These are phyloP conservation scores for Xenops minutus DNA, from an alignment of 2,797 vertebrate genomes.

Conservation along the genomic window DNA sequence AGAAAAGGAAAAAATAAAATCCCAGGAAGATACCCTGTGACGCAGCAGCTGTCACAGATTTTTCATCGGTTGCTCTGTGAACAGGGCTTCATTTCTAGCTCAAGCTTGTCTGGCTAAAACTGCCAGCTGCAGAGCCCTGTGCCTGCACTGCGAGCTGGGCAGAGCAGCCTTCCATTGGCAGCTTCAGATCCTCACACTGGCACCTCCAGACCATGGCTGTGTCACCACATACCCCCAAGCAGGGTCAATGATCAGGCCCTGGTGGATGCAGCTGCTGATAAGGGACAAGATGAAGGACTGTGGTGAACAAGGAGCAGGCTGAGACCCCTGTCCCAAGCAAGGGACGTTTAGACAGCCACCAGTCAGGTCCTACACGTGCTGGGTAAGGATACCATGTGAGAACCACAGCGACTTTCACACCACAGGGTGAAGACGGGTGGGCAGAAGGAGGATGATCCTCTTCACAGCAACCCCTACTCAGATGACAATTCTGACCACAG, in stretches of 20 bases:
- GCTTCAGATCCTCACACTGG: background rate
- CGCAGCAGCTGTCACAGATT: background rate
- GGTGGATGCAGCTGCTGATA: background rate
- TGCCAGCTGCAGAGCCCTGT: background rate
- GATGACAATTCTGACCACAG: background rate
- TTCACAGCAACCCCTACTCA: background rate
- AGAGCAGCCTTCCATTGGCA: background rate
- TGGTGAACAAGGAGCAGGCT: background rate
- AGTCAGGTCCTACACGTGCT: rapidly evolving
- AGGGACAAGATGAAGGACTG: background rate
- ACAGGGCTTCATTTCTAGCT: background rate
- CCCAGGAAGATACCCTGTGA: background rate
- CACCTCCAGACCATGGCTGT: background rate
- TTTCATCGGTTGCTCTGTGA: background rate
- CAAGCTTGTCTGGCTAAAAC: background rate
- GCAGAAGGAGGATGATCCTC: background rate
- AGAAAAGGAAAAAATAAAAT: background rate
- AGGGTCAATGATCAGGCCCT: background rate
- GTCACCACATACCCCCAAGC: background rate
- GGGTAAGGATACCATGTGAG: background rate
- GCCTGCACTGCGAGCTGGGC: background rate
- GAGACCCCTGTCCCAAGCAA: background rate
- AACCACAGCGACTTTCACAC: background rate
- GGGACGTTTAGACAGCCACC: rapidly evolving
- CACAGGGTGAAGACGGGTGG: background rate